Percentiles rank a stretch among this genome's conserved stretches.
phyloP scores from a whole-genome alignment of 2,113 vertebrate species.

The Brachypteracias leptosomus region DNA sequence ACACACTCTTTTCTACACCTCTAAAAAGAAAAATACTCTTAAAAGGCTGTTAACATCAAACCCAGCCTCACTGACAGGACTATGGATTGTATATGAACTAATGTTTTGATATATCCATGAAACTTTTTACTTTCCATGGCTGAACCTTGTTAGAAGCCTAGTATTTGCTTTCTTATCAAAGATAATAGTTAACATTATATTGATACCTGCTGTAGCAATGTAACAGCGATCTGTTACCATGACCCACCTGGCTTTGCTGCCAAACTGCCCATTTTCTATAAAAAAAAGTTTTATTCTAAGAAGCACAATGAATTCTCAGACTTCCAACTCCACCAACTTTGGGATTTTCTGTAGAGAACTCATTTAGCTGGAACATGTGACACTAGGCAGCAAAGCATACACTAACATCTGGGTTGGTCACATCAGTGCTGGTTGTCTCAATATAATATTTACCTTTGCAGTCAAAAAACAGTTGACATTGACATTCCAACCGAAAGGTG shows the following conservation, averaged over 20 bases:
- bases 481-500: fast-evolving
- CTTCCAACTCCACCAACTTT: background rate
- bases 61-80: background rate
- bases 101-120: background rate
- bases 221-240: background rate
- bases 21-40: background rate
- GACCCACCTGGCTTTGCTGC: background rate
- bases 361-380: background rate
- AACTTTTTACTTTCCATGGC: background rate
- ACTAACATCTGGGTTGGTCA: background rate
- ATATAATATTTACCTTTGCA: background rate
- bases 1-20: background rate
- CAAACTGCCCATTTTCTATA: background rate
- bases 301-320: background rate
- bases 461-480: background rate
- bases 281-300: background rate
- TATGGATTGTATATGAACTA: fast-evolving
- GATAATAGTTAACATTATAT: background rate
- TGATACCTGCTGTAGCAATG: background rate
- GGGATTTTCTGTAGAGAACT: background rate
- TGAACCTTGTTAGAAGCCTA: background rate
- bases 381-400: background rate
- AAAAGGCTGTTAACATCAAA: background rate
- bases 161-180: background rate
- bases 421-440: background rate